Percentiles rank a stretch among this genome's conserved stretches.
phyloP scores from a whole-genome alignment of 2,888 invertebrate genomes.

The Habroteleia sp. region DNA sequence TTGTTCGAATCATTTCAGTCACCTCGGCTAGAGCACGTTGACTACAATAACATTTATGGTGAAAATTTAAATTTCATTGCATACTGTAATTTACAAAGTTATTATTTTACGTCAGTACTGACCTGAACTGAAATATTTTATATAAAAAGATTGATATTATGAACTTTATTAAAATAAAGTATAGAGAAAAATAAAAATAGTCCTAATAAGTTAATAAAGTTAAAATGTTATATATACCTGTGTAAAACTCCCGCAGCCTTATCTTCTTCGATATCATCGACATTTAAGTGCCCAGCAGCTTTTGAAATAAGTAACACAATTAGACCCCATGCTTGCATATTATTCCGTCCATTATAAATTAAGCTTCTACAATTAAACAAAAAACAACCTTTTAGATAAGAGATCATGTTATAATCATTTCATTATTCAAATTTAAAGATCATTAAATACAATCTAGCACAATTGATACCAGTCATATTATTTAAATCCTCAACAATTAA shows the following conservation, averaged over 20 bases:
- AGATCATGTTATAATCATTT: too few relatives aligned
- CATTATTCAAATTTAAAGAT: too few relatives aligned
- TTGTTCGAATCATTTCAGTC: slow-evolving; percentile 97
- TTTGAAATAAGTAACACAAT: slow-evolving; percentile 95
- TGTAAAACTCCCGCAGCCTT: slow-evolving; percentile 92
- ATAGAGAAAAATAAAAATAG: neutral
- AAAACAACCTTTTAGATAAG: neutral
- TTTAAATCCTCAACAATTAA: too few relatives aligned
- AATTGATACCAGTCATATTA: too few relatives aligned
- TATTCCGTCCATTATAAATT: slow-evolving; percentile 95
- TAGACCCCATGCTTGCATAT: slow-evolving; percentile 96
- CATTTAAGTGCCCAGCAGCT: slow-evolving; percentile 92
- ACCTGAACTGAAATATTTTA: too few relatives aligned
- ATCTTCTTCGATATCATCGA: slow-evolving; percentile 92
- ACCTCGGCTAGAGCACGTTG: slow-evolving; percentile 95
- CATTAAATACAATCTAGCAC: too few relatives aligned
- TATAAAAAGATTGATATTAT: too few relatives aligned
- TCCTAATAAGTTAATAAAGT: neutral
- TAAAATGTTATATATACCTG: slow-evolving; percentile 82
- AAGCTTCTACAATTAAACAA: slow-evolving; percentile 85
- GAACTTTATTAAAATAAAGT: neutral
- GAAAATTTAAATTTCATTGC: too few relatives aligned
- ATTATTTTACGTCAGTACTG: too few relatives aligned
- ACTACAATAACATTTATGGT: too few relatives aligned
- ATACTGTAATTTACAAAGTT: too few relatives aligned